Percentiles rank a stretch among this genome's conserved stretches.
phyloP scores from a whole-genome alignment of 2,113 vertebrate species.

The Galemys pyrenaicus region DNA sequence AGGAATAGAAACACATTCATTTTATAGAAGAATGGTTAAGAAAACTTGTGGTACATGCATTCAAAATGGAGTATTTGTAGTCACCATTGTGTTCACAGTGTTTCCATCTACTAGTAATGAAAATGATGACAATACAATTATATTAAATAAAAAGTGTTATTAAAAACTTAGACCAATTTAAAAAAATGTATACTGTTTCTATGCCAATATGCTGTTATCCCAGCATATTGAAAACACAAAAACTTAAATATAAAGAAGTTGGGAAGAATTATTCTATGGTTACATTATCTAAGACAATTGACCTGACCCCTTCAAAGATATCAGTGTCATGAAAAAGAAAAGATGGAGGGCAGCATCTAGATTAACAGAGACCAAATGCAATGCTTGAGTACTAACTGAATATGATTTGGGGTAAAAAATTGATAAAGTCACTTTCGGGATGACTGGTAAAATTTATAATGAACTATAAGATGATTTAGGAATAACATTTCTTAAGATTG shows the following conservation, averaged over 20 bases:
- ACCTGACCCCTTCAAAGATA: background rate
- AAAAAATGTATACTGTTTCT: background rate
- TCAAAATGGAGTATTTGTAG: background rate
- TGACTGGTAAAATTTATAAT: constrained; percentile 13
- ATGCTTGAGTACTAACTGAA: constrained; percentile 13
- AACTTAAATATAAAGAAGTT: background rate
- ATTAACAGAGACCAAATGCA: background rate
- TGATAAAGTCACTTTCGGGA: background rate
- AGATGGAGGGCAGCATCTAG: background rate
- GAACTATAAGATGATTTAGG: constrained; percentile 12
- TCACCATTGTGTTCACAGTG: background rate
- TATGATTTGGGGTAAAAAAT: background rate
- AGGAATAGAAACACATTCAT: background rate
- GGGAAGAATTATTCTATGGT: background rate
- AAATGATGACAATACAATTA: background rate
- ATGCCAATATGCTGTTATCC: background rate
- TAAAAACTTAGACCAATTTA: background rate
- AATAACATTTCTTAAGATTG: background rate
- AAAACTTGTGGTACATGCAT: background rate
- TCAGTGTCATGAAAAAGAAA: background rate
- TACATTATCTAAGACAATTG: background rate
- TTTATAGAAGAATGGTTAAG: background rate
- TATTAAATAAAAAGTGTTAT: constrained; percentile 25
- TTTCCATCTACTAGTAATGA: background rate
- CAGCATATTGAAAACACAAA: constrained; percentile 11